Percentiles rank a stretch among this genome's conserved stretches.
These are phyloP conservation scores for Indri indri DNA, from an alignment of 2,113 vertebrate genomes.

Conservation along the genomic window DNA sequence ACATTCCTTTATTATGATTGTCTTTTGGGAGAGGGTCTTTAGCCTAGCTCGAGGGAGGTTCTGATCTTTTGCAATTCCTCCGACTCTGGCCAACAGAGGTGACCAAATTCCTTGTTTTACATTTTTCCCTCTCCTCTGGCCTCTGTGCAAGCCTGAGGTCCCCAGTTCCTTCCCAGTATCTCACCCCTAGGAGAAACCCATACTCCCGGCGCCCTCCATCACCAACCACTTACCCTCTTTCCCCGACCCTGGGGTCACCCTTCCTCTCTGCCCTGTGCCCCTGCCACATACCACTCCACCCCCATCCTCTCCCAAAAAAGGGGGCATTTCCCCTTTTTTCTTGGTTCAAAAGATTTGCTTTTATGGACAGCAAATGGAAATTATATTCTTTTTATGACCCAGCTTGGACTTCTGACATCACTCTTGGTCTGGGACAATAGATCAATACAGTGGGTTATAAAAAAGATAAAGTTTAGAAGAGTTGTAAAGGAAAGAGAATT, in stretches of 20 bases:
- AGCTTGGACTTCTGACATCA: constrained; percentile 73
- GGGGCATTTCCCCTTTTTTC: not conserved
- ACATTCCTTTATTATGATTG: not conserved
- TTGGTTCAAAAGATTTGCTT: constrained; percentile 66
- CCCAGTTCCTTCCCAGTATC: not conserved
- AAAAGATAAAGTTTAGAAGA: constrained; percentile 81
- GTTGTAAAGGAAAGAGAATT: constrained; percentile 70
- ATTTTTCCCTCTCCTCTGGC: not conserved
- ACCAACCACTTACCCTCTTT: not conserved
- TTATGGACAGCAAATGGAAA: constrained; percentile 72
- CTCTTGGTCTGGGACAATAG: constrained; percentile 76
- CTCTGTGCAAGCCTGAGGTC: not conserved
- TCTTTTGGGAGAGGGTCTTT: not conserved
- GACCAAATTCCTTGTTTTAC: not conserved
- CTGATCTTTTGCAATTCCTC: not conserved
- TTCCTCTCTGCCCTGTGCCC: not conserved
- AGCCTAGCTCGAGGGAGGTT: not conserved
- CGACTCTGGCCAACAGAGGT: not conserved
- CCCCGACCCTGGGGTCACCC: not conserved
- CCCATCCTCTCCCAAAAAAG: not conserved
- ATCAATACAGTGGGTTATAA: constrained; percentile 73
- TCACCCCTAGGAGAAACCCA: not conserved
- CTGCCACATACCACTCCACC: not conserved
- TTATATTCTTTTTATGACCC: constrained; percentile 75
- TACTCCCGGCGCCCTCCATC: not conserved